Percentiles rank a stretch among this genome's conserved stretches.
Evolutionary conservation across 2,113 vertebrate species (phyloP).

Genomic region (Gobius niger): DNA sequence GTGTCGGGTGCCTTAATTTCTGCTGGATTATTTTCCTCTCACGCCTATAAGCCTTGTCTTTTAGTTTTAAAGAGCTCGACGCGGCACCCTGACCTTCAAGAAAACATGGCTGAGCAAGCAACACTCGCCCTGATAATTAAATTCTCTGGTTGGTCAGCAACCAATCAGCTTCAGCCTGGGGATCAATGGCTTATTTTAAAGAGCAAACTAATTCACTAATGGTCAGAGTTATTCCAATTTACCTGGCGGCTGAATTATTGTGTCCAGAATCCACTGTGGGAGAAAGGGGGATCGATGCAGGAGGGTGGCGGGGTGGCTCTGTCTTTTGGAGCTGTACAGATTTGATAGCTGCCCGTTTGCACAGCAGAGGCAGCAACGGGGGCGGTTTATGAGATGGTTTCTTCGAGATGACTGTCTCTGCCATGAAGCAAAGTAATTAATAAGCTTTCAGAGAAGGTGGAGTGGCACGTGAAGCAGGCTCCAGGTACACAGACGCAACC

Average conservation of each 20-base stretch:
- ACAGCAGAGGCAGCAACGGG: constrained; percentile 32
- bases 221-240: constrained; percentile 80
- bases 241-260: constrained; percentile 75
- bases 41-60: constrained; percentile 35
- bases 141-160: constrained; percentile 70
- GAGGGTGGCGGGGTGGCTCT: constrained; percentile 39
- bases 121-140: constrained; percentile 74
- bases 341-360: constrained; percentile 54
- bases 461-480: constrained; percentile 20
- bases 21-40: constrained; percentile 56
- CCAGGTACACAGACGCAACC: neutral
- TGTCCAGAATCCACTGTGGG: constrained; percentile 58
- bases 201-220: constrained; percentile 82
- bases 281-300: constrained; percentile 59
- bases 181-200: constrained; percentile 79
- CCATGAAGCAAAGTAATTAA: constrained; percentile 74
- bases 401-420: constrained; percentile 54
- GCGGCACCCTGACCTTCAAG: constrained; percentile 76
- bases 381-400: constrained; percentile 51
- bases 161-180: constrained; percentile 67
- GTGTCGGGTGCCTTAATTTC: constrained; percentile 66
- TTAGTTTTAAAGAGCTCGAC: constrained; percentile 39
- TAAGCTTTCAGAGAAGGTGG: constrained; percentile 47
- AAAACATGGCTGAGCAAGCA: constrained; percentile 74
- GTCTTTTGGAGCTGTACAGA: constrained; percentile 51